Conservation (phyloP, 2,113 vertebrate genomes). For the Tragelaphus strepsiceros region DNA sequence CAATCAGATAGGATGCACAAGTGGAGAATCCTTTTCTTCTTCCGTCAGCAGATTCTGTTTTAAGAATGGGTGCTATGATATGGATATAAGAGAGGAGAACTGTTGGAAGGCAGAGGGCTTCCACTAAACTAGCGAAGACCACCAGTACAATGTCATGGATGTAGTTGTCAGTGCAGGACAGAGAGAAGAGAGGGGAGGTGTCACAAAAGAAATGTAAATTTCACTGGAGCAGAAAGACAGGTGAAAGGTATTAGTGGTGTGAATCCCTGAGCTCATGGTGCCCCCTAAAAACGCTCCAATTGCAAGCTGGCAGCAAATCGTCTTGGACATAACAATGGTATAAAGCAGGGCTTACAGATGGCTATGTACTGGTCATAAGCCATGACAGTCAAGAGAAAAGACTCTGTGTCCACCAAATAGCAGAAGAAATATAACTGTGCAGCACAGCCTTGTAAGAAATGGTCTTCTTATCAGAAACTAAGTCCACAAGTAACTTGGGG, state of each 20-base stretch:
- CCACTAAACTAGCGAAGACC: too few relatives aligned
- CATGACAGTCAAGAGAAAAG: not conserved
- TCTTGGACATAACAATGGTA: not conserved
- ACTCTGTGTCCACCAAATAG: too few relatives aligned
- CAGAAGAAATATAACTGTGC: too few relatives aligned
- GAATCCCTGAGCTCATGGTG: not conserved
- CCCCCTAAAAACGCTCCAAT: not conserved
- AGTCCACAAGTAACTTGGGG: not conserved
- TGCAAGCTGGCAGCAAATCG: not conserved
- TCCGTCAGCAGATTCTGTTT: too few relatives aligned
- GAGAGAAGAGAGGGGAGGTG: too few relatives aligned
- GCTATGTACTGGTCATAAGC: not conserved
- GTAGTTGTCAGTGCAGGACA: too few relatives aligned
- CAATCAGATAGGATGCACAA: too few relatives aligned
- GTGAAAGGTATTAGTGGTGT: not conserved
- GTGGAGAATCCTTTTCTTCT: too few relatives aligned
- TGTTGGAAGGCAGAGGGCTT: too few relatives aligned
- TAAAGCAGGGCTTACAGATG: not conserved
- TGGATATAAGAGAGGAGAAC: too few relatives aligned
- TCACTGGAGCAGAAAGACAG: not conserved
- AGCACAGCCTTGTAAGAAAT: not conserved
- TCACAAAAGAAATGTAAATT: not conserved
- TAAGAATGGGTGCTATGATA: too few relatives aligned
- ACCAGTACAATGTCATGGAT: too few relatives aligned
- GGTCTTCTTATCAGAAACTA: not conserved